Base-by-base conservation (phyloP, 1,140 invertebrate genomes). In the Zaprionus nigranus region DNA sequence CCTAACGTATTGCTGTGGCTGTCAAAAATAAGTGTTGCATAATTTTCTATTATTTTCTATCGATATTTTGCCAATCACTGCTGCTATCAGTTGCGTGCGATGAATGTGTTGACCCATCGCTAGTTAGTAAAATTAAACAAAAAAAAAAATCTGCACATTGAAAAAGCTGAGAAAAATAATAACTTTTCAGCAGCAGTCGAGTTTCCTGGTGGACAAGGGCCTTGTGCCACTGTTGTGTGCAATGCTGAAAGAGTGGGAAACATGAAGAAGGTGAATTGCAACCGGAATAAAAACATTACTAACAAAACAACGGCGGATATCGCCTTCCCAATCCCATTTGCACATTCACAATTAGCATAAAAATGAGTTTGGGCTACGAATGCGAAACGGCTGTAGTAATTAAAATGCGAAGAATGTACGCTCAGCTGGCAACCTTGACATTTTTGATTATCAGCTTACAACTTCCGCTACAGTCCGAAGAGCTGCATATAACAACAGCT, bases 321-420 rank as follows among this genome's bases (percentile, higher is more conserved):
- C 59, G 62, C 43, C 15, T 13, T 62, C 61, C 40, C 34, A 54
- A 62, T 65, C 34, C 46, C 68, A 60, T 58, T 81, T 38, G 68
- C 71, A 59, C 38, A 56, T 26, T 74, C 58, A 65, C 75, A 90
- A 88, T 90, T 90, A 74, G 85, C 85, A 90, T 90, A 85, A 80
- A 78, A 90, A 86, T 84, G 64, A 65, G 70, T 68, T 72, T 76
- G 54, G 56, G 56, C 67, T 67, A 56, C 63, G 24, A 62, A 61
- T 15, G 57, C 58, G 58, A 69, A 51, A 51, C 46, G 34, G 65
- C 56, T 67, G 77, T 74, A 69, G 77, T 74, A 69, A 85, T 90
- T 90, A 90, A 90, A 90, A 90, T 90, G 85, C 85, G 74, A 90
- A 82, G 88, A 90, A 90, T 90, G 85, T 90, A 85, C 85, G 76